Evolutionary conservation across 1,140 invertebrate species (phyloP), one percentile per base, ranked within the genome.

Genomic region (Elysia chlorotica): DNA sequence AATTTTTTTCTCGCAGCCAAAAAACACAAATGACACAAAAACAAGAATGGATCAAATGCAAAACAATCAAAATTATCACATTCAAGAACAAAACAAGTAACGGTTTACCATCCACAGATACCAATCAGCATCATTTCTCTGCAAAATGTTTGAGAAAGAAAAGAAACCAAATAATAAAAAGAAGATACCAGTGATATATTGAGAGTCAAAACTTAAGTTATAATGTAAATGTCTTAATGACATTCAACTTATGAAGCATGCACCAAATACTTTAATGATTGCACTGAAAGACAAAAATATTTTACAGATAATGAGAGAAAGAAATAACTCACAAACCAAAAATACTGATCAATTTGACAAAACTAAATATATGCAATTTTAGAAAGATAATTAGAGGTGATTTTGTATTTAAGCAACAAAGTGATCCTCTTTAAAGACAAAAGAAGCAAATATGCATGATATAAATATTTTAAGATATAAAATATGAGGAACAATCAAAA

Each of bases 71-170:
- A 59, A 17, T 59, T 25, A 59, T 59, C 10, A 14, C 10, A 10
- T 59, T 59, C 25, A 10, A 59, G 6, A 59, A 21, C 33, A 65
- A 37, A 1, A 25, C 10, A n/a, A 1, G 30, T 23, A 54, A 5
- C 31, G 17, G 56, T 48, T 68, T 56, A 68, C 66, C 38, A 56
- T 35, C 66, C 66, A 68, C 2, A 56, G 17, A 33, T 68, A 68
- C 66, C 66, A 68, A 30, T 68, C 66, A 68, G 33, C 48, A 68
- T 68, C 66, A 56, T 68, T 68, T 38, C 21, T 35, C 66, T 68
- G 66, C 30, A 33, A 54, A 35, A 4, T 14, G 41, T 28, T 14
- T 17, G 38, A 38, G 30, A 65, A 30, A 2, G 4, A 65, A 65
- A 35, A 35, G 33, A 65, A 6, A 65, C n/a, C 5, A 62, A 62